phyloP scores from a whole-genome alignment of 2,888 invertebrate genomes.

The Cordilura impudica region DNA sequence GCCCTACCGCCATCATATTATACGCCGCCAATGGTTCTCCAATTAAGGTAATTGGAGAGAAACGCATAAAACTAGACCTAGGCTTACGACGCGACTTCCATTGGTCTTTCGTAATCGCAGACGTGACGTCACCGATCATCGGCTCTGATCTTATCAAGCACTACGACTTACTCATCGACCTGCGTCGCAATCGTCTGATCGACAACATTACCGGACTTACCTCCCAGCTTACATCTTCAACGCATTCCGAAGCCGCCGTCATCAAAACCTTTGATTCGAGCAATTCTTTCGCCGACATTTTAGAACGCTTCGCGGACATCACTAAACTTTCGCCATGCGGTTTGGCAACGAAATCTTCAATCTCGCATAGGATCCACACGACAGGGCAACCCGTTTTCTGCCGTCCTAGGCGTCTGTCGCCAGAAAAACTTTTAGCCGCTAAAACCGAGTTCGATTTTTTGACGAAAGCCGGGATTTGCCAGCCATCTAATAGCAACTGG shows the following conservation, averaged over 20 bases:
- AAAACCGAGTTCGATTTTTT: constrained; percentile 47
- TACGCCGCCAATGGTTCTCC: constrained; percentile 18
- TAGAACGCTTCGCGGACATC: neutral
- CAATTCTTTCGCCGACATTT: neutral
- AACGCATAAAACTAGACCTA: too few species aligned
- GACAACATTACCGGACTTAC: constrained; percentile 23
- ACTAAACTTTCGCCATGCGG: constrained; percentile 2
- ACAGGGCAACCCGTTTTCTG: constrained; percentile 39
- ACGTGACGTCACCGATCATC: too few species aligned
- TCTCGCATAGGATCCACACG: too few species aligned
- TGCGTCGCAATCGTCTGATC: constrained; percentile 19
- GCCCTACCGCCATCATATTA: neutral
- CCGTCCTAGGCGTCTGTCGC: constrained; percentile 67
- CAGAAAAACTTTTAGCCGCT: constrained; percentile 52
- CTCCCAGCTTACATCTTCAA: neutral
- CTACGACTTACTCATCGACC: constrained; percentile 29
- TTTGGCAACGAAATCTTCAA: too few species aligned
- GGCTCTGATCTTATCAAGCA: too few species aligned
- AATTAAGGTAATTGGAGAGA: too few species aligned
- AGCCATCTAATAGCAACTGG: constrained; percentile 7
- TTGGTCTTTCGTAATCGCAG: too few species aligned
- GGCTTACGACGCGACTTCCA: too few species aligned
- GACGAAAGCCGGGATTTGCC: constrained; percentile 38
- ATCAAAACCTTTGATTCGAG: neutral
- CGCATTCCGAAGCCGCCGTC: neutral